Percentiles rank a stretch among this genome's conserved stretches.
phyloP scores from a whole-genome alignment of 2,113 vertebrate species.

The Thamnaconus septentrionalis region DNA sequence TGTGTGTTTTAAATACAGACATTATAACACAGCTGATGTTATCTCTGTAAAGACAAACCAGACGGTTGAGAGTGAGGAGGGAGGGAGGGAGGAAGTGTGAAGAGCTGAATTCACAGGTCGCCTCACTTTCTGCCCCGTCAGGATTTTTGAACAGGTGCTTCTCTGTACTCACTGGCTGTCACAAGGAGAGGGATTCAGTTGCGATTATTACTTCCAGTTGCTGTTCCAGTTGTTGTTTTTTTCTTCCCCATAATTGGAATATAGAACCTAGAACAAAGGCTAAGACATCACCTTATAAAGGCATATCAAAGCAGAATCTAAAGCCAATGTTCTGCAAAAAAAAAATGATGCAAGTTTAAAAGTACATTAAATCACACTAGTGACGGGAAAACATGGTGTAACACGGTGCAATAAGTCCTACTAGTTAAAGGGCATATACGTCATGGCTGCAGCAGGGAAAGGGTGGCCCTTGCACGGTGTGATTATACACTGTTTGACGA shows the following conservation, averaged over 20 bases:
- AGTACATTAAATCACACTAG: too few species aligned
- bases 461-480: background rate
- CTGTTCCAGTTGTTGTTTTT: background rate
- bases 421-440: too few species aligned
- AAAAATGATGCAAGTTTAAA: too few species aligned
- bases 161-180: background rate
- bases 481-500: constrained; percentile 10
- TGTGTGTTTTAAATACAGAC: constrained; percentile 30
- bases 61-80: constrained; percentile 29
- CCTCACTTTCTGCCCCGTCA: constrained; percentile 33
- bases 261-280: too few species aligned
- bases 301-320: too few species aligned
- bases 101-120: constrained; percentile 52
- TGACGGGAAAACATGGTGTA: background rate
- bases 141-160: constrained; percentile 14
- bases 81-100: constrained; percentile 10
- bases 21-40: constrained; percentile 7
- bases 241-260: too few species aligned
- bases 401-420: too few species aligned
- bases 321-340: too few species aligned
- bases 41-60: constrained; percentile 44
- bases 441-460: background rate
- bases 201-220: background rate
- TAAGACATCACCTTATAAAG: too few species aligned
- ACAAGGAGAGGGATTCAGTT: constrained; percentile 13